Base-by-base conservation (phyloP, 2,113 vertebrate genomes). In the Sorex fumeus region DNA sequence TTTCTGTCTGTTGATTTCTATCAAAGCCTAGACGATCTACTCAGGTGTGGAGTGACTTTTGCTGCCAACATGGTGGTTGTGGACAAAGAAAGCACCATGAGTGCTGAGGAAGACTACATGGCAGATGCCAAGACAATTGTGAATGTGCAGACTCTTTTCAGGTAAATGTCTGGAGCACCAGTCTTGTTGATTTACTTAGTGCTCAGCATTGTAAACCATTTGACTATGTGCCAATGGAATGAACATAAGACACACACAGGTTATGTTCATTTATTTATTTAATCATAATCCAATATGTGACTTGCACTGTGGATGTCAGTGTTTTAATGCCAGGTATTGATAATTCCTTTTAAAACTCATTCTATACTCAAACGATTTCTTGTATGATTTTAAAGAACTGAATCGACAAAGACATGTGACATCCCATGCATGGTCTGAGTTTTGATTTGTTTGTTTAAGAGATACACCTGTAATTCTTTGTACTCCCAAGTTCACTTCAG, bases 31-130 rank as follows among this genome's bases (percentile, higher is more conserved):
- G 99, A 99, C 98, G 99, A 99, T 94, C 97, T 99, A 95, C 91
- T 99, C 82, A 99, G 98, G 97, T 99, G 99, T 96, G 99, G 99
- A 3, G 98, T 99, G 94, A 99, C 99, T 94, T 99, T 99, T 88
- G 99, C 99, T 47, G 99, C 99, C 97, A 99, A 99, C 91, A 97
- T 99, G 98, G 99, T 99, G 93, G 99, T 99, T 5, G 99, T 99
- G 92, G 99, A 99, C 96, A 99, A 99, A 86, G 99, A 99, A 96
- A 99, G 99, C 93, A 99, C 99, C 28, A 99, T 99, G 99, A 99
- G 99, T 62, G 99, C 99, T 0, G 99, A 99, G 92, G 99, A 99
- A 88, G 99, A 99, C 97, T 99, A 99, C 97, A 99, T 99, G 99
- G 99, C 99, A 1, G 99, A 99, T 30, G 99, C 99, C 77, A 99